Evolutionary conservation across 2,888 invertebrate species (phyloP).

Genomic region (Athalia rosae): DNA sequence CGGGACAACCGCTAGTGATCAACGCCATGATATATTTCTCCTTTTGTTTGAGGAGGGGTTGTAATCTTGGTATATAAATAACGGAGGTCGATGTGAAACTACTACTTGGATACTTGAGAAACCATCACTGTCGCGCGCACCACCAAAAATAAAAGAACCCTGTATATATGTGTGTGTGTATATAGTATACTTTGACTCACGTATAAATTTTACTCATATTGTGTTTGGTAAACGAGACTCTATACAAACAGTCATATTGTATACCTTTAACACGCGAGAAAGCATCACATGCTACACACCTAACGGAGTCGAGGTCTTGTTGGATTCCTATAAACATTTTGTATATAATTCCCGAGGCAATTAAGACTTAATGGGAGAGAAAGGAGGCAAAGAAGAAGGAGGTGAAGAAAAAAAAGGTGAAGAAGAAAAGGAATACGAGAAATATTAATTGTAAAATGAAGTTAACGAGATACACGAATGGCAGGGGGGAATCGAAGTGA

Average conservation of each 20-base stretch:
- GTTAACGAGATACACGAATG: background rate
- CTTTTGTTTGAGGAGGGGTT: background rate
- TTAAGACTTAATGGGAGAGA: conserved; percentile 25
- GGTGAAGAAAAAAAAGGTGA: background rate
- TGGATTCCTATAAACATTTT: background rate
- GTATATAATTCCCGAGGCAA: conserved; percentile 23
- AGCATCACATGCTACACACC: conserved; percentile 4
- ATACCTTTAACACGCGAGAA: conserved; percentile 1
- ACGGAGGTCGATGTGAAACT: conserved; percentile 13
- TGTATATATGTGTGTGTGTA: conserved; percentile 13
- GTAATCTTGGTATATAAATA: conserved; percentile 4
- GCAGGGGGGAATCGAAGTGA: background rate
- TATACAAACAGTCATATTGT: background rate
- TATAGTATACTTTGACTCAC: background rate
- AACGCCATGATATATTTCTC: conserved; percentile 10
- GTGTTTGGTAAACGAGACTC: background rate
- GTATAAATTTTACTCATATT: background rate
- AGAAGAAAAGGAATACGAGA: background rate
- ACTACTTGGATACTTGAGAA: conserved; percentile 26
- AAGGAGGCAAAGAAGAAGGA: background rate
- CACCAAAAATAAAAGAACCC: background rate
- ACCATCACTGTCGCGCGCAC: background rate
- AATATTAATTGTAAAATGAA: background rate
- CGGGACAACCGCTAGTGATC: conserved; percentile 14
- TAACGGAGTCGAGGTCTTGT: background rate